Conservation (phyloP, 2,797 vertebrate species). For the Enteromius radiatus region DNA sequence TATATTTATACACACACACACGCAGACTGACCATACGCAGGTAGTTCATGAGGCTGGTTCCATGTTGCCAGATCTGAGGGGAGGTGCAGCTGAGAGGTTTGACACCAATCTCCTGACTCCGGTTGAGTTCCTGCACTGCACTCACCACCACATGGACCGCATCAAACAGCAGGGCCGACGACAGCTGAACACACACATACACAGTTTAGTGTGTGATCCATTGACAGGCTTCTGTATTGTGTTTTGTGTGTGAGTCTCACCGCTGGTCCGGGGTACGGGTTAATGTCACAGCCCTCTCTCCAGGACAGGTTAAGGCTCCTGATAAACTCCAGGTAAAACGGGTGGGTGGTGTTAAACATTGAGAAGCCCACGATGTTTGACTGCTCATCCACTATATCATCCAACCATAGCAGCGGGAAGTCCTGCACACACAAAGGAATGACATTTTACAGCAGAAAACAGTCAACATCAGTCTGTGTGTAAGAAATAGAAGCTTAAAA, state of each 20-base stretch:
- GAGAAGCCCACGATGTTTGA: constrained; percentile 93
- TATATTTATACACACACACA: background rate
- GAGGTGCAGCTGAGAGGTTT: constrained; percentile 91
- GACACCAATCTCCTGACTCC: constrained; percentile 93
- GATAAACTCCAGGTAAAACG: constrained; percentile 83
- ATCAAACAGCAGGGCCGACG: constrained; percentile 92
- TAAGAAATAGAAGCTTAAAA: background rate
- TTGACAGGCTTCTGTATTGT: background rate
- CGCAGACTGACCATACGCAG: constrained; percentile 85
- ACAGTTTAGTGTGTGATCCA: constrained; percentile 33
- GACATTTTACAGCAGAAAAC: background rate
- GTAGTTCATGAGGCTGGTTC: constrained; percentile 96
- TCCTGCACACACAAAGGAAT: constrained; percentile 74
- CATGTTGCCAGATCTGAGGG: constrained; percentile 93
- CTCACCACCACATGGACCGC: constrained; percentile 94
- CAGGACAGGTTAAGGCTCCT: constrained; percentile 93
- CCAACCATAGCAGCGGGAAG: constrained; percentile 88
- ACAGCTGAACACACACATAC: constrained; percentile 75
- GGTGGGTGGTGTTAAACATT: constrained; percentile 86
- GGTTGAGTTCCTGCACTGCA: constrained; percentile 90
- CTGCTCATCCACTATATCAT: constrained; percentile 87
- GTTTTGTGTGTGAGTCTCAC: constrained; percentile 34
- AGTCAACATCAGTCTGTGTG: background rate
- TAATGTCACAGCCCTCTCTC: constrained; percentile 90
- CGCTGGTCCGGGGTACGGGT: constrained; percentile 57